Percentiles rank a stretch among this genome's conserved stretches.
These are phyloP conservation scores for Gambusia affinis DNA, from an alignment of 2,113 vertebrate species.

Conservation along the genomic window DNA sequence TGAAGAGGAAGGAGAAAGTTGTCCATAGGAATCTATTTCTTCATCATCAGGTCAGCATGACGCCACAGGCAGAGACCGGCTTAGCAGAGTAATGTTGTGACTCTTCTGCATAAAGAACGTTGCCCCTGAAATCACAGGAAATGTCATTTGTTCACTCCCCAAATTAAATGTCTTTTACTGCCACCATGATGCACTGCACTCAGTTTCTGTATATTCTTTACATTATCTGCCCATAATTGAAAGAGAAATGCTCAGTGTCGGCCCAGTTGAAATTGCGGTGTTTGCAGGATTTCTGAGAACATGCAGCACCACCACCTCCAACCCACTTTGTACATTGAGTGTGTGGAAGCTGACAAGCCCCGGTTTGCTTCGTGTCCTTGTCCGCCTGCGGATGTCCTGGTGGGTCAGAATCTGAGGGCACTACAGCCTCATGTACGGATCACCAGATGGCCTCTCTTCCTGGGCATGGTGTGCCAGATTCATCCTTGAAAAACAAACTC, in stretches of 20 bases:
- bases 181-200: no score
- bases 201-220: not conserved
- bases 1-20: no score
- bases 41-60: no score
- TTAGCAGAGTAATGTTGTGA: not conserved
- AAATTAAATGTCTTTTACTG: no score
- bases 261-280: not conserved
- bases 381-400: conserved; percentile 59
- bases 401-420: conserved; percentile 56
- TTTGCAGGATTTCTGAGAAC: not conserved
- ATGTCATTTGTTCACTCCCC: no score
- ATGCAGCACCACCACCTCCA: not conserved
- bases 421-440: conserved; percentile 51
- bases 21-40: no score
- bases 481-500: conserved; percentile 65
- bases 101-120: not conserved
- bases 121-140: not conserved
- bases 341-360: conserved; percentile 17
- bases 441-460: conserved; percentile 72
- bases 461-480: conserved; percentile 40
- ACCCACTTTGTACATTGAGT: not conserved
- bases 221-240: not conserved
- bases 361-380: conserved; percentile 45
- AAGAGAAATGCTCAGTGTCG: not conserved
- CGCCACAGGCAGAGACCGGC: no score